phyloP scores from a whole-genome alignment of 2,113 vertebrate species.

The Progne subis region DNA sequence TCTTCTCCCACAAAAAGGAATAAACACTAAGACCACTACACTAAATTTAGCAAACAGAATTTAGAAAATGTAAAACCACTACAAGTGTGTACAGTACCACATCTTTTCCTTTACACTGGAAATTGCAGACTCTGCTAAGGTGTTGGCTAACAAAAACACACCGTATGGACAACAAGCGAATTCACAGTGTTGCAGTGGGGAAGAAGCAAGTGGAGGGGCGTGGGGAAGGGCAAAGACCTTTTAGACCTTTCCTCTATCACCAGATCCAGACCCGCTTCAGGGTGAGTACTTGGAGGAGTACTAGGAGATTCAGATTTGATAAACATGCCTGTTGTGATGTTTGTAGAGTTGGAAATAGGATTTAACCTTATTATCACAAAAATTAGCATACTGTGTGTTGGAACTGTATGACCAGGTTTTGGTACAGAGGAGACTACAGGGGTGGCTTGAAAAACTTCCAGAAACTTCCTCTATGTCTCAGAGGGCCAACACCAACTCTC shows the following conservation, averaged over 20 bases:
- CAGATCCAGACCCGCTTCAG: background rate
- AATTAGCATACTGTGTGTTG: background rate
- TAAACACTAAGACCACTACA: no score
- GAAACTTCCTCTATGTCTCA: background rate
- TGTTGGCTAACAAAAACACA: background rate
- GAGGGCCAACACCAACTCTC: background rate
- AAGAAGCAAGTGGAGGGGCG: background rate
- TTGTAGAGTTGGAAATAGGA: background rate
- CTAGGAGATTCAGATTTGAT: background rate
- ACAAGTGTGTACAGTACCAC: background rate
- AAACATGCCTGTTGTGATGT: background rate
- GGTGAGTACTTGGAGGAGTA: background rate
- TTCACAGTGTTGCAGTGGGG: background rate
- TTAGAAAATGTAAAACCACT: no score
- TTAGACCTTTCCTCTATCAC: background rate
- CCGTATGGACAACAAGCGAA: accelerated
- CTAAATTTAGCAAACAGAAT: no score
- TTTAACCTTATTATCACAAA: background rate
- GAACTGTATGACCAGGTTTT: background rate
- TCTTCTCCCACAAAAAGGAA: no score
- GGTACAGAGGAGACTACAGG: background rate
- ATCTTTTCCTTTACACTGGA: background rate
- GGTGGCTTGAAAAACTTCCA: background rate
- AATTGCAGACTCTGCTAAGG: background rate
- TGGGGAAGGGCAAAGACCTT: background rate